These are phyloP conservation scores for Colletes latitarsis DNA, from an alignment of 1,140 invertebrate species.

Conservation along the genomic window DNA sequence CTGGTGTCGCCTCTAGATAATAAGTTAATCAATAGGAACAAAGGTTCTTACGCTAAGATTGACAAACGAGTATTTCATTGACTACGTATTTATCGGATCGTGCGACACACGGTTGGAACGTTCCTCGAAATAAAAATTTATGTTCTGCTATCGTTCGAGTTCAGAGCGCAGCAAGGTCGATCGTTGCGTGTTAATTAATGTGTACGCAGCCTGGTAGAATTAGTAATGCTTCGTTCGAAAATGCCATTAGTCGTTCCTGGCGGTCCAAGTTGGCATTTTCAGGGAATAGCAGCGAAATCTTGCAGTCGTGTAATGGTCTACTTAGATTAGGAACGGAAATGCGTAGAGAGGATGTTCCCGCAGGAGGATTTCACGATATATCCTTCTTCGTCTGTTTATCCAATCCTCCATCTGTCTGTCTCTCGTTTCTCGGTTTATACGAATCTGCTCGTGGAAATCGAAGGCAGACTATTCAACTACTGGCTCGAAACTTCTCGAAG, in stretches of 20 bases:
- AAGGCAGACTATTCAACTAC: constrained; percentile 16
- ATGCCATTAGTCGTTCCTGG: constrained; percentile 25
- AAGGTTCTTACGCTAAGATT: constrained; percentile 6
- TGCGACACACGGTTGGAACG: background rate
- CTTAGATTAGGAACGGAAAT: constrained; percentile 53
- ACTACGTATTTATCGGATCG: constrained; percentile 26
- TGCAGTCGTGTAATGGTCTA: constrained; percentile 34
- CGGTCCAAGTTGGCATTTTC: constrained; percentile 28
- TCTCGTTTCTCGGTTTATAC: constrained; percentile 8
- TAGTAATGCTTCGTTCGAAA: constrained; percentile 32
- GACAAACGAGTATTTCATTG: background rate
- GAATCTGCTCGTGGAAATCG: constrained; percentile 33
- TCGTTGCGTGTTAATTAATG: background rate
- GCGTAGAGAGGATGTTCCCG: constrained; percentile 48
- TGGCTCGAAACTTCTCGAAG: constrained; percentile 49
- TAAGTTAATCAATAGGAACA: background rate
- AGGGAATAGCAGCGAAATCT: constrained; percentile 28
- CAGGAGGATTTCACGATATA: constrained; percentile 45
- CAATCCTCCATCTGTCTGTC: background rate
- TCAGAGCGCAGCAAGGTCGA: background rate
- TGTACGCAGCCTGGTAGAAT: constrained; percentile 12
- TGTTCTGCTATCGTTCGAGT: background rate
- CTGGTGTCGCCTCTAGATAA: too few species aligned
- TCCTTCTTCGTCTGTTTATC: background rate
- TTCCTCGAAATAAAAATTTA: background rate